phyloP scores from a whole-genome alignment of 1,140 invertebrate genomes.

The Drosophila nasuta region DNA sequence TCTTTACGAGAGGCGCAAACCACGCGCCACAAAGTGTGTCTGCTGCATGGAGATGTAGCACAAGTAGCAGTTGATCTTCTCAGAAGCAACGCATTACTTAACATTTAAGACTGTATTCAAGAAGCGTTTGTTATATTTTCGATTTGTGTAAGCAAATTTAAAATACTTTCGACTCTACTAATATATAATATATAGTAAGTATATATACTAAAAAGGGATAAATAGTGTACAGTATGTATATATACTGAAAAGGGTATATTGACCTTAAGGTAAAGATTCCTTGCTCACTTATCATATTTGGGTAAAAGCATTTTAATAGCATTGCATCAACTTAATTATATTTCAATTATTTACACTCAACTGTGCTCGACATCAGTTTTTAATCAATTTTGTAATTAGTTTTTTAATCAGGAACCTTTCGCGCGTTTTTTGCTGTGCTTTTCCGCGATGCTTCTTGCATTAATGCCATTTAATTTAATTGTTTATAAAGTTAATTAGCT shows the following conservation, averaged over 20 bases:
- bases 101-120: too few species aligned
- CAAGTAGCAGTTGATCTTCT: too few species aligned
- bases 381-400: conserved; percentile 4
- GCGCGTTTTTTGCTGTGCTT: neutral
- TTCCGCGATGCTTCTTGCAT: conserved; percentile 5
- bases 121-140: too few species aligned
- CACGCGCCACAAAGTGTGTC: neutral
- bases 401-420: conserved; percentile 1
- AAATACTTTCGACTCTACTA: too few species aligned
- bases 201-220: too few species aligned
- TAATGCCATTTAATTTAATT: conserved; percentile 42
- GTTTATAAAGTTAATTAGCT: conserved; percentile 43
- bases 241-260: too few species aligned
- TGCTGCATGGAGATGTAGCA: too few species aligned
- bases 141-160: too few species aligned
- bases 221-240: too few species aligned
- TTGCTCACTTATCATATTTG: neutral
- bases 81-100: too few species aligned
- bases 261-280: neutral
- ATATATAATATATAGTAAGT: too few species aligned
- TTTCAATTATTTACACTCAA: conserved; percentile 4
- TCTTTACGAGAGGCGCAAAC: conserved; percentile 32
- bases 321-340: neutral
- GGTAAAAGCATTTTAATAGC: neutral
- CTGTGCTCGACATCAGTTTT: conserved; percentile 6